A percentile compares a stretch with the other conserved stretches of the same genome.
These are phyloP conservation scores for Pogonocherus hispidulus DNA, from an alignment of 2,888 invertebrate species.

Conservation along the genomic window DNA sequence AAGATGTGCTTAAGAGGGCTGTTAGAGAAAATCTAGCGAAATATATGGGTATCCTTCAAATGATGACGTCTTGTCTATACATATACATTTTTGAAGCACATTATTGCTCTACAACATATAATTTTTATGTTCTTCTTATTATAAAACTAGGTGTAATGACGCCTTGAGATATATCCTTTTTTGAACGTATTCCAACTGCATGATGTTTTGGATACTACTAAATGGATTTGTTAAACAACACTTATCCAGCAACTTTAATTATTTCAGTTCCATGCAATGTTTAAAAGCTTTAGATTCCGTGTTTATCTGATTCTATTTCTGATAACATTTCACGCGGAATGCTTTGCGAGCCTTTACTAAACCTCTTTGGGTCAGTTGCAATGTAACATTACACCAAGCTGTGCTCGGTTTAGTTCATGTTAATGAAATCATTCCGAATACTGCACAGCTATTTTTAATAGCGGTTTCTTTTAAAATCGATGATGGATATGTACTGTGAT, in stretches of 20 bases:
- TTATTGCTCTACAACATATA: no score
- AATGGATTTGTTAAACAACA: slow-evolving; percentile 39
- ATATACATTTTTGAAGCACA: no score
- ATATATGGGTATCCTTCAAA: no score
- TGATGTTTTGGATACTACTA: not conserved
- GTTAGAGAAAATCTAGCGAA: no score
- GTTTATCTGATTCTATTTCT: slow-evolving; percentile 61
- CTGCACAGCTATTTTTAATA: slow-evolving; percentile 16
- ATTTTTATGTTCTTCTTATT: not conserved
- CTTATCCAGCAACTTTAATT: slow-evolving; percentile 50
- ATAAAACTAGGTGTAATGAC: not conserved
- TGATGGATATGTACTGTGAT: slow-evolving; percentile 55
- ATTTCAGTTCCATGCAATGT: slow-evolving; percentile 51
- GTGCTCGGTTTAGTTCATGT: slow-evolving; percentile 14
- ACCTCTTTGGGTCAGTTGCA: slow-evolving; percentile 53
- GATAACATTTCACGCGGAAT: slow-evolving; percentile 56
- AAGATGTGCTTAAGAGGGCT: no score
- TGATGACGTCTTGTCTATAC: no score
- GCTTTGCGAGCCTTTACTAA: slow-evolving; percentile 48
- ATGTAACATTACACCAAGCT: slow-evolving; percentile 35
- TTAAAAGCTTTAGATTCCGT: slow-evolving; percentile 56
- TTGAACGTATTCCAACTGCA: not conserved
- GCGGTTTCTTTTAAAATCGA: slow-evolving; percentile 17
- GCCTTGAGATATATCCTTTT: not conserved
- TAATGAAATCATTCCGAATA: slow-evolving; percentile 19